phyloP scores from a whole-genome alignment of 2,113 vertebrate genomes.

The Podiceps cristatus region DNA sequence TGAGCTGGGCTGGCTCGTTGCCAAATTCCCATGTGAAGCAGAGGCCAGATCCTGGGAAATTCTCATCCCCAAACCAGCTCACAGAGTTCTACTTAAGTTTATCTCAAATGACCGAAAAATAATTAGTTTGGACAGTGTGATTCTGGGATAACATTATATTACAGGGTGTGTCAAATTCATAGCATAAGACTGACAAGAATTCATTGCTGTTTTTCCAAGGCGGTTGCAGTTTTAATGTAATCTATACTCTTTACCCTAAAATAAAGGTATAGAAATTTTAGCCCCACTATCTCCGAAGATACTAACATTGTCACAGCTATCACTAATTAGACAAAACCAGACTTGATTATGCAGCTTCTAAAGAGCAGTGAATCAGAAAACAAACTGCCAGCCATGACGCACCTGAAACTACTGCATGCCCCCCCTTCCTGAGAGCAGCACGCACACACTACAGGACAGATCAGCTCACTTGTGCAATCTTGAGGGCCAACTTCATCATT shows the following conservation, averaged over 20 bases:
- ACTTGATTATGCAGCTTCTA: not conserved
- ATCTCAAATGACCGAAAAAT: not conserved
- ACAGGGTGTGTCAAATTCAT: not conserved
- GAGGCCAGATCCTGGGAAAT: not conserved
- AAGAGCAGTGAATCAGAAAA: not conserved
- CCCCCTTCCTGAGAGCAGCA: not conserved
- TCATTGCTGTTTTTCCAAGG: not conserved
- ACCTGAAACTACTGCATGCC: not conserved
- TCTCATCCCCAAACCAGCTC: not conserved
- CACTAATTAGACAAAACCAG: not conserved
- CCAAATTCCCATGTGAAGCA: not conserved
- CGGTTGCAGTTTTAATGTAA: not conserved
- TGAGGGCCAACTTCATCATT: constrained; percentile 20
- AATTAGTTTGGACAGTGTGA: not conserved
- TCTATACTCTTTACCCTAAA: not conserved
- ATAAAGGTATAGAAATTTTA: not conserved
- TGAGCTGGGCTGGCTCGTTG: not conserved
- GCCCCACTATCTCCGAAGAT: not conserved
- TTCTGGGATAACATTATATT: not conserved
- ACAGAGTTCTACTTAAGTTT: not conserved
- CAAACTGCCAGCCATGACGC: not conserved
- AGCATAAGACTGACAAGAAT: not conserved
- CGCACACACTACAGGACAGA: not conserved
- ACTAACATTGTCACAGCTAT: not conserved
- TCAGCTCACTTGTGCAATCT: constrained; percentile 15